phyloP scores from a whole-genome alignment of 2,888 invertebrate species.

The Onchidella celtica region DNA sequence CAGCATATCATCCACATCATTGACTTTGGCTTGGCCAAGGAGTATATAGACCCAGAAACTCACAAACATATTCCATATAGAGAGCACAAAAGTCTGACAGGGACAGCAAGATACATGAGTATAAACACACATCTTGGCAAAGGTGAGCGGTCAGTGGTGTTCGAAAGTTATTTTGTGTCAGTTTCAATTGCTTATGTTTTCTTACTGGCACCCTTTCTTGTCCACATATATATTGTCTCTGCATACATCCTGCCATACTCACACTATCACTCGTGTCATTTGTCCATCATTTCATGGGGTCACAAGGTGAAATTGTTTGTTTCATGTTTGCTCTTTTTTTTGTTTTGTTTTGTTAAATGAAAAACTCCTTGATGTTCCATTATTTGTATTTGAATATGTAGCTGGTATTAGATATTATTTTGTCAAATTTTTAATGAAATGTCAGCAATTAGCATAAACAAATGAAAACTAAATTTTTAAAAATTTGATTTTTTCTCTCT shows the following conservation, averaged over 20 bases:
- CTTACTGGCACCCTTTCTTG: too few species aligned
- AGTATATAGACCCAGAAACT: conserved; percentile 99
- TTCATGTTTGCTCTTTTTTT: too few species aligned
- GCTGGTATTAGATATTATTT: too few species aligned
- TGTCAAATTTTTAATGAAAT: too few species aligned
- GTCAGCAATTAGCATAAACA: too few species aligned
- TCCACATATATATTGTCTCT: background rate
- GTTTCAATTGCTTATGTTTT: background rate
- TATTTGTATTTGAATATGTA: too few species aligned
- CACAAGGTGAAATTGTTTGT: background rate
- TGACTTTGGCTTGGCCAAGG: conserved; percentile 99
- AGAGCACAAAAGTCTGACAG: conserved; percentile 99
- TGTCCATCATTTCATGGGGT: background rate
- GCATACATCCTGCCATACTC: too few species aligned
- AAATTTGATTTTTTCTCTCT: background rate
- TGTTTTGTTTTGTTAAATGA: too few species aligned
- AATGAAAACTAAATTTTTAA: too few species aligned
- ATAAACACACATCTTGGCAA: conserved; percentile 99
- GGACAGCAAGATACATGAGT: conserved; percentile 99
- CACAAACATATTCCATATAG: conserved; percentile 98
- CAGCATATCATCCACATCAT: conserved; percentile 99
- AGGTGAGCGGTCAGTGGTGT: conserved; percentile 84
- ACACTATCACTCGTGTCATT: background rate
- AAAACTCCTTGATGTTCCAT: too few species aligned
- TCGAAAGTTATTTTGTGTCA: background rate